These are phyloP conservation scores for Strigops habroptila DNA, from an alignment of 2,113 vertebrate genomes.

Conservation along the genomic window DNA sequence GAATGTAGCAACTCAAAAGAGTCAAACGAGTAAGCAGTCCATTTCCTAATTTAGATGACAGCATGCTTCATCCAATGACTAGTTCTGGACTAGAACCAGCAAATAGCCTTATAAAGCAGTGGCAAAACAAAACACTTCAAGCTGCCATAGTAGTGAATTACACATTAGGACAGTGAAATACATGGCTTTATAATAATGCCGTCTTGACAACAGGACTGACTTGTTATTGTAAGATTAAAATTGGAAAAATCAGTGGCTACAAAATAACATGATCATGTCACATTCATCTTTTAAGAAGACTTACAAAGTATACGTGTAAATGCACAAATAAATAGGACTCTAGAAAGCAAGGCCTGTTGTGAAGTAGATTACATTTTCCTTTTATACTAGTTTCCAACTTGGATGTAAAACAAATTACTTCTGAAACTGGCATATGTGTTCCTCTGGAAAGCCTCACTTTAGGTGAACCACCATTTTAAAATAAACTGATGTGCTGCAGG, in stretches of 20 bases:
- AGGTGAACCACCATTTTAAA: background rate
- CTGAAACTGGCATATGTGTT: background rate
- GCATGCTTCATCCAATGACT: background rate
- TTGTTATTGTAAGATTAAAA: background rate
- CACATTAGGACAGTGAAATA: background rate
- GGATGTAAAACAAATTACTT: background rate
- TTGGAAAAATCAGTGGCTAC: background rate
- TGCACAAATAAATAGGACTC: rapidly evolving
- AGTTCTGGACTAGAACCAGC: background rate
- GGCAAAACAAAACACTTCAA: background rate
- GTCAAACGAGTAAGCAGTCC: background rate
- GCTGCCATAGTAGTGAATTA: background rate
- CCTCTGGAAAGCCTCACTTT: background rate
- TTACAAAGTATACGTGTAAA: background rate
- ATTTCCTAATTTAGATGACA: background rate
- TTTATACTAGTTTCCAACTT: background rate
- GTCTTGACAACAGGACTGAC: background rate
- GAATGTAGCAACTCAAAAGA: background rate
- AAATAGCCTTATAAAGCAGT: background rate
- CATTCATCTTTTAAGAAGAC: background rate
- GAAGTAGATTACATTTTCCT: background rate
- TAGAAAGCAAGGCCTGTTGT: background rate
- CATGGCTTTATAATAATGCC: background rate
- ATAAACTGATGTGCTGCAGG: background rate
- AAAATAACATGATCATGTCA: background rate